Conservation (phyloP, 2,888 invertebrate species). For the Syrphus vitripennis region DNA sequence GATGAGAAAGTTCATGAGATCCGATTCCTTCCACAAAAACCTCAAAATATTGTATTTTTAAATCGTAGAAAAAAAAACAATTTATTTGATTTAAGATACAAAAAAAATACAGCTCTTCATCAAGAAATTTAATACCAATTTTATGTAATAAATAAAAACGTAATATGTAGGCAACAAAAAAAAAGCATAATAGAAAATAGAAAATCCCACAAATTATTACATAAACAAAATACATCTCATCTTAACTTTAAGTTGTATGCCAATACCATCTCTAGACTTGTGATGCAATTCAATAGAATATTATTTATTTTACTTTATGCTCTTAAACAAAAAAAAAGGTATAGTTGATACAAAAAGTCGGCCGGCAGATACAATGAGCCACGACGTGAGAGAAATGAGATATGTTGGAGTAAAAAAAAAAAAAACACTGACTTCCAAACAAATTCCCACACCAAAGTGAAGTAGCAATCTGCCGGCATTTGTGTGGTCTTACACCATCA, state of each 20-base stretch:
- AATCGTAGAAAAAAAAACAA: not conserved
- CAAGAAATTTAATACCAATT: not conserved
- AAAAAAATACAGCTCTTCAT: not conserved
- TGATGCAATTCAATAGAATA: constrained; percentile 7
- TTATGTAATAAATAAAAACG: not conserved
- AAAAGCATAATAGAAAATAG: not conserved
- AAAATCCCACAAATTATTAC: constrained; percentile 19
- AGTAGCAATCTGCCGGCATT: constrained; percentile 30
- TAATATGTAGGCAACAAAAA: not conserved
- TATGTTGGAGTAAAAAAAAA: not conserved
- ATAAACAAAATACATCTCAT: not conserved
- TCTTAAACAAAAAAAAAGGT: not conserved
- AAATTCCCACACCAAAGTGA: constrained; percentile 38
- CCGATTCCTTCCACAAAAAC: not conserved
- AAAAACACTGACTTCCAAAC: not conserved
- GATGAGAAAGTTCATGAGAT: not conserved
- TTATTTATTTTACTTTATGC: not conserved
- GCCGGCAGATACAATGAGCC: not conserved
- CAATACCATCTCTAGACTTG: not conserved
- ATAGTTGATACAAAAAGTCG: not conserved
- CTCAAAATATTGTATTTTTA: not conserved
- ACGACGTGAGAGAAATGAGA: constrained; percentile 13
- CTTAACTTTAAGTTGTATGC: not conserved
- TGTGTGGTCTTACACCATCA: constrained; percentile 35
- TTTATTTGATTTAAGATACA: not conserved